phyloP scores from a whole-genome alignment of 2,888 invertebrate genomes.

The Orthonevra nobilis region DNA sequence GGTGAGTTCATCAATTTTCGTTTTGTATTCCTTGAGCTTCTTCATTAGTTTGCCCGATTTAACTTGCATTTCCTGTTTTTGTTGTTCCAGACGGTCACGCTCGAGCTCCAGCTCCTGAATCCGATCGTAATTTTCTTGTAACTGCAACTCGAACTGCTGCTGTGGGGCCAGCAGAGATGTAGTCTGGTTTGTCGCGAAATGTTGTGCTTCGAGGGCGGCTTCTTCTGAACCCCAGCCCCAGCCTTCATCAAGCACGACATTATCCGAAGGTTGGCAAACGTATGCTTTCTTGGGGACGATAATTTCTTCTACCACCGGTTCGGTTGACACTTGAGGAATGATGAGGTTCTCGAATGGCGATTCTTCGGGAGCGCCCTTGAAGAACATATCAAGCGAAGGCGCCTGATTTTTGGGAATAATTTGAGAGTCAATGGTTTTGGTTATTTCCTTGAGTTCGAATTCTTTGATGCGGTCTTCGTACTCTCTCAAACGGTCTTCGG shows the following conservation, averaged over 20 bases:
- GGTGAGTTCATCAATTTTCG: slow-evolving; percentile 82
- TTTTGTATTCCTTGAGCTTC: slow-evolving; percentile 91
- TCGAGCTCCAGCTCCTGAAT: slow-evolving; percentile 83
- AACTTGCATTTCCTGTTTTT: slow-evolving; percentile 84
- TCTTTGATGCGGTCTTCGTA: slow-evolving; percentile 73
- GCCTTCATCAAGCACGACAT: slow-evolving; percentile 71
- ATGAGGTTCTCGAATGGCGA: slow-evolving; percentile 71
- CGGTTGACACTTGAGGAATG: slow-evolving; percentile 69
- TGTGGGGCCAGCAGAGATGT: slow-evolving; percentile 72
- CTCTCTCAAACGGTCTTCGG: slow-evolving; percentile 69
- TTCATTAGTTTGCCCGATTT: slow-evolving; percentile 90
- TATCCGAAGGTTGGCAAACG: slow-evolving; percentile 79
- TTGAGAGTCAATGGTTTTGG: slow-evolving; percentile 73
- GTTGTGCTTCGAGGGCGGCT: slow-evolving; percentile 81
- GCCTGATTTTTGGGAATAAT: slow-evolving; percentile 66
- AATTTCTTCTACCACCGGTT: slow-evolving; percentile 77
- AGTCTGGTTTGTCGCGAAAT: slow-evolving; percentile 72
- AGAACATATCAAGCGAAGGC: slow-evolving; percentile 78
- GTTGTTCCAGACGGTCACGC: slow-evolving; percentile 82
- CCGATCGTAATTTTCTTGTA: slow-evolving; percentile 83
- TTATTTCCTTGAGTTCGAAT: slow-evolving; percentile 70
- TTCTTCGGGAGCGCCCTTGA: slow-evolving; percentile 71
- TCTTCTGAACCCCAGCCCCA: slow-evolving; percentile 81
- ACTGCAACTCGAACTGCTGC: slow-evolving; percentile 77
- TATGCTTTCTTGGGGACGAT: slow-evolving; percentile 83